phyloP scores from a whole-genome alignment of 1,140 invertebrate genomes.

The Lamellibrachia luymesi region DNA sequence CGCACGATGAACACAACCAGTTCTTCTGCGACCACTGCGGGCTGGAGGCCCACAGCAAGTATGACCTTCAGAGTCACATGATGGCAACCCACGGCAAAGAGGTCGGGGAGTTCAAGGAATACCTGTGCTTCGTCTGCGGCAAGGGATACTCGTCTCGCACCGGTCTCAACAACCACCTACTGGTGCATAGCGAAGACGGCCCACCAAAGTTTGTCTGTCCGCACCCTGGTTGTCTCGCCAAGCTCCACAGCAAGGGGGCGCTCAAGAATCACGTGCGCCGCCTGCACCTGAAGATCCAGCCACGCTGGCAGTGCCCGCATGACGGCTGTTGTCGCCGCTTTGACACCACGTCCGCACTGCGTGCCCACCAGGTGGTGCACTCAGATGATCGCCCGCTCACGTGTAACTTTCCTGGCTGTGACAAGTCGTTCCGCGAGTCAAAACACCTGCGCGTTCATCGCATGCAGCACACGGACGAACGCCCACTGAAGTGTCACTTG shows the following conservation, averaged over 20 bases:
- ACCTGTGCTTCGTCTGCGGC: conserved; percentile 24
- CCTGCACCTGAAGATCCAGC: conserved; percentile 11
- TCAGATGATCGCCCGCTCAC: neutral
- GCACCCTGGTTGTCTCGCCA: neutral
- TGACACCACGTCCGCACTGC: neutral
- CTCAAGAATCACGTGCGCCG: conserved; percentile 16
- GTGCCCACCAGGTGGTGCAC: neutral
- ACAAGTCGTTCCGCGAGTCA: conserved; percentile 48
- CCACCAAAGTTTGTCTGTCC: conserved; percentile 14
- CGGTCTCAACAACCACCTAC: conserved; percentile 19
- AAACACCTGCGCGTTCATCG: conserved; percentile 72
- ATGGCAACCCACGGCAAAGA: conserved; percentile 25
- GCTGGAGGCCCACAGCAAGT: neutral
- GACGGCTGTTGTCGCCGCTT: conserved; percentile 14
- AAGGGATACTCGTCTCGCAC: conserved; percentile 14
- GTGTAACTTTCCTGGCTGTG: conserved; percentile 38
- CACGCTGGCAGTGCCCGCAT: neutral
- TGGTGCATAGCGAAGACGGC: conserved; percentile 20
- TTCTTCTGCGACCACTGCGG: conserved; percentile 23
- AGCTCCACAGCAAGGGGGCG: conserved; percentile 15
- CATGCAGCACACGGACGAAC: conserved; percentile 78
- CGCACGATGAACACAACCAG: neutral
- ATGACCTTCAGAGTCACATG: conserved; percentile 23
- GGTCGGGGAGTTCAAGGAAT: conserved; percentile 19
- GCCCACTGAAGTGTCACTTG: conserved; percentile 76